Evolutionary conservation across 2,888 invertebrate genomes (phyloP).

Genomic region (Muscina levida): DNA sequence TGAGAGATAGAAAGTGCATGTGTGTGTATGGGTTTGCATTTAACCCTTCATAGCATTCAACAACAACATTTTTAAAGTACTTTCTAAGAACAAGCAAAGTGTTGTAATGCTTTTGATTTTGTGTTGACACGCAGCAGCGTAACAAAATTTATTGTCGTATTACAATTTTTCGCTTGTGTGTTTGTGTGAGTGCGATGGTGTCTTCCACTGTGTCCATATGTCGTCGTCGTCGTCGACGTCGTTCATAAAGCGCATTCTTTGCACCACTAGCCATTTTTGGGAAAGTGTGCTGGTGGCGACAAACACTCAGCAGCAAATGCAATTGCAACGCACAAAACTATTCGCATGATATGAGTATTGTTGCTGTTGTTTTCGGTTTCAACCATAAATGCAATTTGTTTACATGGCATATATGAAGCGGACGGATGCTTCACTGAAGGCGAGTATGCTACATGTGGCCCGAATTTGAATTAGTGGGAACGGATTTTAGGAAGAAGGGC

Average conservation of each 20-base stretch:
- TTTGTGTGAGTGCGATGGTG: background rate
- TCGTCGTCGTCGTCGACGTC: background rate
- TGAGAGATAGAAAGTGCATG: constrained; percentile 3
- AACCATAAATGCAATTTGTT: too few species aligned
- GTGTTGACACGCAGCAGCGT: constrained; percentile 68
- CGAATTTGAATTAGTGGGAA: too few species aligned
- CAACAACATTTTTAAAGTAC: too few species aligned
- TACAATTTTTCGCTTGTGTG: constrained; percentile 16
- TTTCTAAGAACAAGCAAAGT: background rate
- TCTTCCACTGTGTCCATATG: too few species aligned
- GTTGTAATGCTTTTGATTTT: constrained; percentile 73
- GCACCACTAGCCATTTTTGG: too few species aligned
- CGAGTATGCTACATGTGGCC: constrained; percentile 21
- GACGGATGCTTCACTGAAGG: background rate
- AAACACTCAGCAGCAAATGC: background rate
- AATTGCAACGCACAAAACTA: constrained; percentile 34
- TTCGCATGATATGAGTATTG: too few species aligned
- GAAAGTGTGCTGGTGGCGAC: background rate
- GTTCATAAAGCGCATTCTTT: too few species aligned
- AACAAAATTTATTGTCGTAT: constrained; percentile 66
- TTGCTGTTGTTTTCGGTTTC: background rate
- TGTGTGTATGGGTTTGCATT: constrained; percentile 9
- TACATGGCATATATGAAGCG: too few species aligned
- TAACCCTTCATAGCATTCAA: background rate
- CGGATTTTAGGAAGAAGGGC: background rate